Percentiles rank a stretch among this genome's conserved stretches.
These are phyloP conservation scores for Cataglyphis rosenhaueri DNA, from an alignment of 2,888 invertebrate genomes.

Conservation along the genomic window DNA sequence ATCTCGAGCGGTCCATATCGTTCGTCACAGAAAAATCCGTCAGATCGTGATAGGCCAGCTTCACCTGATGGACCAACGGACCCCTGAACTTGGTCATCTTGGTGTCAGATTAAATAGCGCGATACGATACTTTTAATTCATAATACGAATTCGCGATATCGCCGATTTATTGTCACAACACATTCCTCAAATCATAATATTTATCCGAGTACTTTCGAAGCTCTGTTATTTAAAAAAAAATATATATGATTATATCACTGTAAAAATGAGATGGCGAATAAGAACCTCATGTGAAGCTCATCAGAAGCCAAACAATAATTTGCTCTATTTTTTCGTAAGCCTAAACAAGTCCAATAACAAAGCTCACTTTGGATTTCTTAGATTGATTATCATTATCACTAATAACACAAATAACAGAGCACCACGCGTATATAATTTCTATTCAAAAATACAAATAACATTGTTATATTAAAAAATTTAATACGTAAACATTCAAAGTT, in stretches of 20 bases:
- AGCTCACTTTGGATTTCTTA: neutral
- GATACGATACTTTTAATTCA: neutral
- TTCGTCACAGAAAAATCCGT: constrained; percentile 45
- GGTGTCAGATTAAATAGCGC: neutral
- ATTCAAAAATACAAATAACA: neutral
- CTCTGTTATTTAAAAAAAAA: neutral
- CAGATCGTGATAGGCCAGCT: constrained; percentile 64
- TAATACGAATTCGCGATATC: neutral
- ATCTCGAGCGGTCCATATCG: constrained; percentile 36
- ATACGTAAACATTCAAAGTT: neutral
- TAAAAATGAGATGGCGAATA: neutral
- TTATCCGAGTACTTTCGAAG: neutral
- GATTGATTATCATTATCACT: neutral
- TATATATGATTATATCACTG: neutral
- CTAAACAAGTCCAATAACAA: neutral
- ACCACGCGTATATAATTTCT: neutral
- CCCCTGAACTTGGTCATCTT: constrained; percentile 66
- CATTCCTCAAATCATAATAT: neutral
- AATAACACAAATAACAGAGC: neutral
- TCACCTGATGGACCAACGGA: constrained; percentile 71
- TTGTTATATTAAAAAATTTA: neutral
- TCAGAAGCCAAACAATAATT: constrained; percentile 14
- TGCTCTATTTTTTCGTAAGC: neutral
- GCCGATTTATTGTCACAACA: constrained; percentile 1
- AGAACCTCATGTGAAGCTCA: neutral